Evolutionary conservation across 2,888 invertebrate species (phyloP).

Genomic region (Arenicola marina): DNA sequence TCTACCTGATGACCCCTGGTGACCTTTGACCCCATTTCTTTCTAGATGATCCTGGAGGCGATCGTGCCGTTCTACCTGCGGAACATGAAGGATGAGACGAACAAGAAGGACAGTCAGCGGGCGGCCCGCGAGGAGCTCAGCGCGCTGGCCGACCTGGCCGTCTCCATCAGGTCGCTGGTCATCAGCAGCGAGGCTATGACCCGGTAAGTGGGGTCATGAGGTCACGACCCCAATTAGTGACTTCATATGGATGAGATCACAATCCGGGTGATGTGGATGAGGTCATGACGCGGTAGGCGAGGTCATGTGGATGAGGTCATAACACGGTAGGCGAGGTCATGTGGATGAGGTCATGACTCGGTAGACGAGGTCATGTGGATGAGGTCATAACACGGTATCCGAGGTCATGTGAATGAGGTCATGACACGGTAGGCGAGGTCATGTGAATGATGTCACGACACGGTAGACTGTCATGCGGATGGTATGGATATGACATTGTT

Average conservation of each 20-base stretch:
- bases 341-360: not conserved
- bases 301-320: not conserved
- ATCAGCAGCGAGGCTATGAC: slow-evolving; percentile 95
- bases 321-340: not conserved
- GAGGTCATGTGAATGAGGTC: not conserved
- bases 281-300: not conserved
- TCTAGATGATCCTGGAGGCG: slow-evolving; percentile 90
- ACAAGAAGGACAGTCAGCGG: slow-evolving; percentile 78
- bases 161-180: slow-evolving; percentile 92
- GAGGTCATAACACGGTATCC: not conserved
- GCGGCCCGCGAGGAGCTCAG: slow-evolving; percentile 87
- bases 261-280: too few species aligned
- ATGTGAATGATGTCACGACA: too few species aligned
- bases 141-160: slow-evolving; percentile 88
- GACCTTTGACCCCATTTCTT: too few species aligned
- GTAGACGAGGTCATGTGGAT: not conserved
- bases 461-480: too few species aligned
- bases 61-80: slow-evolving; percentile 93
- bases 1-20: too few species aligned
- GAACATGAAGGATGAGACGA: slow-evolving; percentile 87
- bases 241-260: too few species aligned
- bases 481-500: too few species aligned
- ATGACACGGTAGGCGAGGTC: too few species aligned
- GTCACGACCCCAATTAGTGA: too few species aligned
- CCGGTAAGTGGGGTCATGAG: slow-evolving; percentile 77